Percentiles rank a stretch among this genome's conserved stretches.
Conservation (phyloP, 2,797 vertebrate genomes). For the Siniperca scherzeri region DNA sequence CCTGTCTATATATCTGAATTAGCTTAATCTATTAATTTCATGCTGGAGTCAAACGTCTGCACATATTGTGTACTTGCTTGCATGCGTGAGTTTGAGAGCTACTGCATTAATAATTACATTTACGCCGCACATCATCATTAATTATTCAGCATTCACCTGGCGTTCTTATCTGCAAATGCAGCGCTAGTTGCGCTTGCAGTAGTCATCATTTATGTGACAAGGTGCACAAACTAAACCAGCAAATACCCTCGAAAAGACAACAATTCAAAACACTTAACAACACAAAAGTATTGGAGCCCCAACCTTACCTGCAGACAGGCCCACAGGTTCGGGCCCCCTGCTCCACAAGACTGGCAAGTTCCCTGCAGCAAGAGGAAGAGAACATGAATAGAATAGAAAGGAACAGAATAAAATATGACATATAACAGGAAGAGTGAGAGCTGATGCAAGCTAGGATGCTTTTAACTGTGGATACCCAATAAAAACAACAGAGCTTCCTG, state of each 20-base stretch:
- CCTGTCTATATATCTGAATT: neutral
- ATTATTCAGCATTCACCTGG: constrained; percentile 44
- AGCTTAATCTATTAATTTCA: neutral
- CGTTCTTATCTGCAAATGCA: constrained; percentile 8
- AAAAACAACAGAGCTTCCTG: neutral
- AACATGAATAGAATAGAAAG: neutral
- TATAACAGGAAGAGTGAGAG: neutral
- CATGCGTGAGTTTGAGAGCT: neutral
- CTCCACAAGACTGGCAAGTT: constrained; percentile 96
- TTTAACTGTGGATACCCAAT: neutral
- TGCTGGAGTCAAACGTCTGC: neutral
- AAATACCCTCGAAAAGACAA: neutral
- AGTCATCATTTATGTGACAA: neutral
- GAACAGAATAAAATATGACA: neutral
- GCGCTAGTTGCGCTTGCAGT: neutral
- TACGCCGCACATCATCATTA: constrained; percentile 18
- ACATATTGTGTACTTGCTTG: neutral
- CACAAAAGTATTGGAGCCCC: neutral
- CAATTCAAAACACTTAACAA: neutral
- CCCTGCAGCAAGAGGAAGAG: constrained; percentile 83
- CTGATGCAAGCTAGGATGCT: neutral
- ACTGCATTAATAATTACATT: constrained; percentile 22
- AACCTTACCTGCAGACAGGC: constrained; percentile 95
- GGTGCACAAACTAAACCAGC: neutral
- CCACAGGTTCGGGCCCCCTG: constrained; percentile 96